Evolutionary conservation across 2,797 vertebrate genomes (phyloP).

Genomic region (Coregonus suidteri): DNA sequence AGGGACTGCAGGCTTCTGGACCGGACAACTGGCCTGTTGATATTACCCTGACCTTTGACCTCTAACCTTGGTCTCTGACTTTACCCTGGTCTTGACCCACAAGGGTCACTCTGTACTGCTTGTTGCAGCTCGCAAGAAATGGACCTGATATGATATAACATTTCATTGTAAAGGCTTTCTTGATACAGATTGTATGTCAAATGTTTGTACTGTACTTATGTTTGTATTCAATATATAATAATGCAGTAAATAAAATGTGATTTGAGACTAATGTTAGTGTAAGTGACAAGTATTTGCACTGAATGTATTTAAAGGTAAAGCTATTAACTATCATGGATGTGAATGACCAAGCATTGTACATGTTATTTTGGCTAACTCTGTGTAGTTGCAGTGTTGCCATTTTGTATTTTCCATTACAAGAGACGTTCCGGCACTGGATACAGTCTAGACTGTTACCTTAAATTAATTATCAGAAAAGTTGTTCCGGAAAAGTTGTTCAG

Average conservation of each 20-base stretch:
- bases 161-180: neutral
- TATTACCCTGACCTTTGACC: slow-evolving; percentile 8
- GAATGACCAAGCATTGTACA: neutral
- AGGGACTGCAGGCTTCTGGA: slow-evolving; percentile 38
- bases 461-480: neutral
- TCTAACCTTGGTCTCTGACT: neutral
- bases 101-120: neutral
- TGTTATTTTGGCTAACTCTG: neutral
- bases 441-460: slow-evolving; percentile 6
- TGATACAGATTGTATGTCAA: slow-evolving; percentile 10
- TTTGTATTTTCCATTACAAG: neutral
- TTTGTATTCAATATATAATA: slow-evolving; percentile 29
- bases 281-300: neutral
- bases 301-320: neutral
- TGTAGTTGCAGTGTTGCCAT: neutral
- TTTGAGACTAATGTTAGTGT: neutral
- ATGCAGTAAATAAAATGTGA: slow-evolving; percentile 35
- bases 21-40: slow-evolving; percentile 36
- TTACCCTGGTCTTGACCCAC: neutral
- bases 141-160: neutral
- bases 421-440: neutral
- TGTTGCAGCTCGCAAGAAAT: neutral
- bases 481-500: neutral
- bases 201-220: slow-evolving; percentile 22
- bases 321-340: neutral